A percentile compares a stretch with the other conserved stretches of the same genome.
Conservation (phyloP, 2,888 invertebrate genomes). For the Campoplex nolae region DNA sequence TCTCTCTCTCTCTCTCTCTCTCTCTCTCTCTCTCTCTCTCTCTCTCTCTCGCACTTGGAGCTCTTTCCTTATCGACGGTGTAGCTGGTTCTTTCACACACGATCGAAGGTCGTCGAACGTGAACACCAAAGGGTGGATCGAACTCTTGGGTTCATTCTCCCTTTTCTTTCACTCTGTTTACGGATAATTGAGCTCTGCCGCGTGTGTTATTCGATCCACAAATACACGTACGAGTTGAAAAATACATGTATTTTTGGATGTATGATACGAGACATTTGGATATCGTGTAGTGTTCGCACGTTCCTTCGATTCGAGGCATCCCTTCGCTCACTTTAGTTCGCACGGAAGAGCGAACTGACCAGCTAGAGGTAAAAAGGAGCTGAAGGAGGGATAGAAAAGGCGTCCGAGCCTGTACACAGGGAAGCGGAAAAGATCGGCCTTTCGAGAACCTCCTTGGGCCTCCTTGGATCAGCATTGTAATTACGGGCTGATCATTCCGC, state of each 20-base stretch:
- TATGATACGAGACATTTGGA: slow-evolving; percentile 25
- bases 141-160: slow-evolving; percentile 25
- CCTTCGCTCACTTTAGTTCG: slow-evolving; percentile 33
- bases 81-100: background rate
- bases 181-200: slow-evolving; percentile 60
- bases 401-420: slow-evolving; percentile 50
- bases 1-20: no score
- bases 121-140: slow-evolving; percentile 42
- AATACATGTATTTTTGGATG: background rate
- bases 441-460: slow-evolving; percentile 66
- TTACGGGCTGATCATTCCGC: slow-evolving; percentile 81
- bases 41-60: slow-evolving; percentile 7
- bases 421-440: slow-evolving; percentile 76
- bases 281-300: slow-evolving; percentile 52
- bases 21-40: background rate
- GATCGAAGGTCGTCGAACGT: slow-evolving; percentile 62
- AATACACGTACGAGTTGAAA: slow-evolving; percentile 4
- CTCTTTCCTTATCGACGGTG: background rate
- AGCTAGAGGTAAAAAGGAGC: slow-evolving; percentile 49
- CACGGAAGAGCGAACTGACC: slow-evolving; percentile 44
- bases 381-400: slow-evolving; percentile 63
- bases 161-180: slow-evolving; percentile 39
- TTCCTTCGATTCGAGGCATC: slow-evolving; percentile 41
- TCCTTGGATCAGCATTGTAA: slow-evolving; percentile 78
- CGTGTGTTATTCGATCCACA: slow-evolving; percentile 40